phyloP scores from a whole-genome alignment of 1,140 invertebrate genomes.

The Ceratitis capitata region DNA sequence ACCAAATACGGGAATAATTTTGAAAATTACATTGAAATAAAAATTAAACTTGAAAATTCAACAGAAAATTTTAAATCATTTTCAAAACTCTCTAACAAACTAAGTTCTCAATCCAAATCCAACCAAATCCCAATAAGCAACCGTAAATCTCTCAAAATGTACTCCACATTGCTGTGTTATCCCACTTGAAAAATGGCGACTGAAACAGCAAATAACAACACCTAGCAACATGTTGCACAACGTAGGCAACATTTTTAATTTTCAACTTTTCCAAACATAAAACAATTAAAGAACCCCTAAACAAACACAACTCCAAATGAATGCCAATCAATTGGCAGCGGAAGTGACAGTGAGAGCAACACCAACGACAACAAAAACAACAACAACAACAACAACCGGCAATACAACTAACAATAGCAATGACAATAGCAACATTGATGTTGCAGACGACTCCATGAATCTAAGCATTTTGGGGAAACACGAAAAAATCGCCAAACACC shows the following conservation, averaged over 20 bases:
- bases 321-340: slow-evolving; percentile 39
- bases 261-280: background rate
- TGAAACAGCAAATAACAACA: background rate
- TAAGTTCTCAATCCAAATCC: no score
- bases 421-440: slow-evolving; percentile 15
- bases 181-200: slow-evolving; percentile 25
- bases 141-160: slow-evolving; percentile 12
- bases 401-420: slow-evolving; percentile 11
- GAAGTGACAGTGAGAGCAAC: slow-evolving; percentile 35
- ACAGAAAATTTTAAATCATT: background rate
- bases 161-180: background rate
- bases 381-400: slow-evolving; percentile 34
- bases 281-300: background rate
- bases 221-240: slow-evolving; percentile 41
- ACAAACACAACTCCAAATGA: slow-evolving; percentile 39
- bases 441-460: slow-evolving; percentile 20
- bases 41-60: no score
- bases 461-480: slow-evolving; percentile 13
- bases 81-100: background rate
- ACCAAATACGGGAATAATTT: no score
- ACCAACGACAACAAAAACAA: slow-evolving; percentile 37
- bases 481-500: slow-evolving; percentile 19
- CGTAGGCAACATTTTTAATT: background rate
- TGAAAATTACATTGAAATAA: no score
- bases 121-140: no score